Conservation (phyloP, 2,888 invertebrate species). For the Scaptomyza reducta region DNA sequence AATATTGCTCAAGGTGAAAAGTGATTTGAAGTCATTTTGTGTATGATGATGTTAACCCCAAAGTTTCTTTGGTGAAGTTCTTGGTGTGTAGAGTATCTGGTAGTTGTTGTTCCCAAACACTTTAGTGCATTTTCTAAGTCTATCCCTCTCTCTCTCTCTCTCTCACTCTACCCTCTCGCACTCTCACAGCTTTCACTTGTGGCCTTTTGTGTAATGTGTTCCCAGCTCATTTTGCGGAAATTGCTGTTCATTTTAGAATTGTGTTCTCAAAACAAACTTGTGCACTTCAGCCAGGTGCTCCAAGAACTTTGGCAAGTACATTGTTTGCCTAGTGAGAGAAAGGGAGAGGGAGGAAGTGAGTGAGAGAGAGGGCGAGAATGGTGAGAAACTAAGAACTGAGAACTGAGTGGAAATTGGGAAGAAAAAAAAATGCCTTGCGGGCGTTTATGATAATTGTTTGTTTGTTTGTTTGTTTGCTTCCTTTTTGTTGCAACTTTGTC, state of each 20-base stretch:
- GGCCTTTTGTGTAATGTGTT: no score
- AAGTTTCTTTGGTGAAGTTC: no score
- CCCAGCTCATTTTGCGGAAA: neutral
- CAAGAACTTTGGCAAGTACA: slow-evolving; percentile 12
- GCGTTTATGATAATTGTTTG: slow-evolving; percentile 57
- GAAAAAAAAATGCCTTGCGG: slow-evolving; percentile 37
- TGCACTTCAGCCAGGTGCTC: neutral
- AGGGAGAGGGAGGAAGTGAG: no score
- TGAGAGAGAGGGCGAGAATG: neutral
- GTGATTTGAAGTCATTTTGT: no score
- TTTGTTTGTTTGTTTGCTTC: no score
- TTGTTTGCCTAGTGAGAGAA: slow-evolving; percentile 24
- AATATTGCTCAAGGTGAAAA: no score
- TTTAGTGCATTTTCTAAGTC: neutral
- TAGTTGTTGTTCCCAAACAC: no score
- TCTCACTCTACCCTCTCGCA: neutral
- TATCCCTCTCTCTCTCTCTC: neutral
- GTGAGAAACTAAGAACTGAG: neutral
- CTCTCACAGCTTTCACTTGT: no score
- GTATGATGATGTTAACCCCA: no score
- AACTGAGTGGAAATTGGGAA: neutral
- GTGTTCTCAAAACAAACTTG: neutral
- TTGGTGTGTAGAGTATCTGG: no score
- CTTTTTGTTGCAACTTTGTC: slow-evolving; percentile 21
- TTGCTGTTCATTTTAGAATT: slow-evolving; percentile 2